Evolutionary conservation across 2,797 vertebrate species (phyloP), one percentile per base, ranked within the genome.

Genomic region (Pseudopleuronectes americanus): DNA sequence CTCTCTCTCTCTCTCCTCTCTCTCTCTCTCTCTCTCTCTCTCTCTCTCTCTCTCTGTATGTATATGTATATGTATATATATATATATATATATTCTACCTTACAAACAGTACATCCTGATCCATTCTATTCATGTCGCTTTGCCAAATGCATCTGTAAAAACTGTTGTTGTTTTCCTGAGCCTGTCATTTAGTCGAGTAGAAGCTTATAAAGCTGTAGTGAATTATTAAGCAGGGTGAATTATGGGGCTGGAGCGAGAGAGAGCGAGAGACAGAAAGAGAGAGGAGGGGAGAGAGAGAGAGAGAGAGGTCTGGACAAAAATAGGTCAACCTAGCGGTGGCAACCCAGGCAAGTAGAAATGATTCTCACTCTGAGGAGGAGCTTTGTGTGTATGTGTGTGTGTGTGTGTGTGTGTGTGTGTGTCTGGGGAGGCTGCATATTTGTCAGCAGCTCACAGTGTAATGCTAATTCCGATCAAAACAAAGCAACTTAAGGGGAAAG

Each of bases 211-310:
- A 91, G 82, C 88, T 81, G 78, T 86, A 69, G 81, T 93, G 87
- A 92, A 92, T 93, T 93, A 93, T 93, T 93, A 93, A 93, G 86
- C 83, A 90, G 86, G 87, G 88, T 90, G 92, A 90, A 89, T 88
- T 91, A 90, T 88, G 80, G 89, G 87, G 84, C 76, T 87, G 76
- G 65, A 86, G 74, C 21, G 47, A 86, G 83, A 48, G 77, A 87
- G 77, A 6, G 47, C 80, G 66, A 58, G 65, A 61, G 24, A 52
- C 71, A 67, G 17, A 73, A 61, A 71, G 38, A 69, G 55, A 76
- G 54, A 69, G 55, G 72, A 51, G 64, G 70, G 59, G 63, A n/a
- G 53, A 55, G 53, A 19, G 54, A 76, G 61, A 70, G 63, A 76
- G 77, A 69, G 83, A 76, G 79, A 71, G 83, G 85, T 90, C 91